Evolutionary conservation across 2,797 vertebrate species (phyloP), one percentile per base, ranked within the genome.

Genomic region (Triplophysa bombifrons): DNA sequence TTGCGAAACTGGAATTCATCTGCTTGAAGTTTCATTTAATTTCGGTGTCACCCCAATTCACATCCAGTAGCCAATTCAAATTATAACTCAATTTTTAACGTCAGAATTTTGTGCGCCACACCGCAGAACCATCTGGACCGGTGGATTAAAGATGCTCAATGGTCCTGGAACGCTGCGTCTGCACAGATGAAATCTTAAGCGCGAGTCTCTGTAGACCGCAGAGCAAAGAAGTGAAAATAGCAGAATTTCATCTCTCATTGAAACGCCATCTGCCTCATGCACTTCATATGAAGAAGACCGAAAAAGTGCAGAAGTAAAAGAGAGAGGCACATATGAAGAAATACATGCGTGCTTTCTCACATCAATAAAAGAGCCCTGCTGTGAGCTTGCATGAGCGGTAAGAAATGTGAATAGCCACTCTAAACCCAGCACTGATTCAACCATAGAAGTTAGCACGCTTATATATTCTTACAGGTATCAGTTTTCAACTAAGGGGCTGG

Each of bases 301-400:
- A 70, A 38, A 48, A 44, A 74, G 63, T 83, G 78, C 78, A 69
- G 78, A 65, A 85, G 80, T 44, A 14, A 75, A 25, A 20, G 12
- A 83, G 67, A 75, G 51, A n/a, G 65, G 74, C 20, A 61, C 51
- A 61, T 61, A 64, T 38, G 30, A 64, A 65, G 51, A 3, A 2
- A 56, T 8, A 7, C 3, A 13, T 5, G 48, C 34, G 12, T 56
- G 34, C 63, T 66, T 12, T 22, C 50, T 67, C 3, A 30, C 14
- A 56, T 75, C 27, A 2, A 19, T 67, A 58, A 41, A 46, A 20
- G 64, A 2, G 25, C 25, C 25, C 25, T 27, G 25, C 25, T 27
- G 25, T 27, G 25, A 44, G 20, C 74, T 58, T 64, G 17, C 12
- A 12, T 46, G n/a, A 66, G 30, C 17, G 10, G 58, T 41, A 41